Conservation (phyloP, 1,140 invertebrate genomes). For the Potamilus streckersoni region DNA sequence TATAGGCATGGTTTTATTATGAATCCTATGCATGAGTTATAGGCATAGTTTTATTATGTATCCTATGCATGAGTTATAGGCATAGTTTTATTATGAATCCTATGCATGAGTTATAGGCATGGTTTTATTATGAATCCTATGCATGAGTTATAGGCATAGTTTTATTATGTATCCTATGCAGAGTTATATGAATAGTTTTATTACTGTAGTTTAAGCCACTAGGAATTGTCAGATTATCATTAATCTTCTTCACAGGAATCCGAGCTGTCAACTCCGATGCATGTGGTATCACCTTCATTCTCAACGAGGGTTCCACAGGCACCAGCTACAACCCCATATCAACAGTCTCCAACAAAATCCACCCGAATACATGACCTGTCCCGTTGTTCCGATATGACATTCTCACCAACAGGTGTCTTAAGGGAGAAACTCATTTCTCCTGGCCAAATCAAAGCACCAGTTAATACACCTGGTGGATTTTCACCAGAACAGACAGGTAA, state of each 20-base stretch:
- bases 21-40: no score
- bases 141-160: no score
- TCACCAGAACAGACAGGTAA: constrained; percentile 38
- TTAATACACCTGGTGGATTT: constrained; percentile 35
- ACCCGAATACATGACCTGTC: constrained; percentile 10
- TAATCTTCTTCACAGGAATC: constrained; percentile 1
- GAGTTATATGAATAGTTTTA: no score
- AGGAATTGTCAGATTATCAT: no score
- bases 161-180: no score
- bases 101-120: no score
- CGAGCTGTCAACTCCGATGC: constrained; percentile 22
- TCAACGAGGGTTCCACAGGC: constrained; percentile 46
- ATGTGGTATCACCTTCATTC: constrained; percentile 41
- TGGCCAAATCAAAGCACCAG: constrained; percentile 37
- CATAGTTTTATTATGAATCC: no score
- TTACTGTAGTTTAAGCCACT: no score
- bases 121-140: no score
- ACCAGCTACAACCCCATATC: constrained; percentile 42
- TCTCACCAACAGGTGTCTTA: background rate
- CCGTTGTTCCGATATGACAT: constrained; percentile 6
- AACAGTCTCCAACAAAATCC: constrained; percentile 33
- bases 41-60: no score
- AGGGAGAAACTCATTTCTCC: constrained; percentile 32
- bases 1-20: no score
- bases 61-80: no score